Percentiles rank a stretch among this genome's conserved stretches.
These are phyloP conservation scores for Tychaedon coryphoeus DNA, from an alignment of 2,113 vertebrate genomes.

Conservation along the genomic window DNA sequence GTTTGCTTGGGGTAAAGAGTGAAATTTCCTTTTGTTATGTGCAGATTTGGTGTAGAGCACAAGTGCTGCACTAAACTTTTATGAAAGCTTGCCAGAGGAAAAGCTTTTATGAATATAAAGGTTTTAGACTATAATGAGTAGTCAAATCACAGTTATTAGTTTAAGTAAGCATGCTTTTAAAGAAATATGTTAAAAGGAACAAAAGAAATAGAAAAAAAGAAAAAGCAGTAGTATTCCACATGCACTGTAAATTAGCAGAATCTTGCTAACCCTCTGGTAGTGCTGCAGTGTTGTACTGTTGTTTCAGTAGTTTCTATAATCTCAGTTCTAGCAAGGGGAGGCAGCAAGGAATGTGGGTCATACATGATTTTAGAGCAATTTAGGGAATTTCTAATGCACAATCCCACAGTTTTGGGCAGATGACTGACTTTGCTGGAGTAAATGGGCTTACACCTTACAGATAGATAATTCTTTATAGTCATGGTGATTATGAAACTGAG, in stretches of 20 bases:
- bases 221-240: neutral
- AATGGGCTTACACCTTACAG: neutral
- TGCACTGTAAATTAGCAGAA: neutral
- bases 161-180: constrained; percentile 9
- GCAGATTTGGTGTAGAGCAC: neutral
- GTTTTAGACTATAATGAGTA: neutral
- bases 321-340: neutral
- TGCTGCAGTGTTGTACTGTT: neutral
- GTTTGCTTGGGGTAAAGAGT: neutral
- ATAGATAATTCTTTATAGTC: neutral
- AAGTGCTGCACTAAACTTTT: neutral
- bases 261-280: neutral
- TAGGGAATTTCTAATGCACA: neutral
- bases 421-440: neutral
- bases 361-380: neutral
- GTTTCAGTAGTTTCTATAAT: neutral
- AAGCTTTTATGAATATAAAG: constrained; percentile 12
- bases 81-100: neutral
- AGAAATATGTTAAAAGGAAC: neutral
- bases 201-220: neutral
- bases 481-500: neutral
- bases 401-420: neutral
- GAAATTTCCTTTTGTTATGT: constrained; percentile 3
- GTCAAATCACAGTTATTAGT: constrained; percentile 16
- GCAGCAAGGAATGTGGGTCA: neutral